Evolutionary conservation across 2,113 vertebrate genomes (phyloP), one percentile per base, ranked within the genome.

Genomic region (Silurus meridionalis): DNA sequence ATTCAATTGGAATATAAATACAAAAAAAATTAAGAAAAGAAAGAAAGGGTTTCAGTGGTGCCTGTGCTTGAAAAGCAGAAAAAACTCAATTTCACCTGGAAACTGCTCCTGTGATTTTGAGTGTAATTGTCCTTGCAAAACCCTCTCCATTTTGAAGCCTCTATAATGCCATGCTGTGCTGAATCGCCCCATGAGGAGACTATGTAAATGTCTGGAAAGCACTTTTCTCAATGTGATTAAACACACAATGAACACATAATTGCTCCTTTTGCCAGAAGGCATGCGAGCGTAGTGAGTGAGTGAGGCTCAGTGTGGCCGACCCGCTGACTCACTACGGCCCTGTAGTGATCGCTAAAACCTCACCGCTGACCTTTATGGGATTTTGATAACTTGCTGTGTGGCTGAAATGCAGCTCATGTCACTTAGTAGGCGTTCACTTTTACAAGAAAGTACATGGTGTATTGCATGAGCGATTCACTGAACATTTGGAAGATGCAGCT

Each of bases 161-260:
- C 11, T 67, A 1, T 52, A 82, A 82, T 17, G 50, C n/a, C 7
- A 5, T 9, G n/a, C 23, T 67, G 19, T 74, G 48, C 9, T 50
- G 46, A 19, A 74, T 23, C n/a, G 81, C 63, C 8, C 8, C 58
- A 25, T 9, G 50, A 53, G 15, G n/a, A n/a, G 80, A 28, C 14
- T 13, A 17, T 52, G 28, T 19, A 19, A 55, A 63, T 37, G n/a
- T 78, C 46, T 52, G 57, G 19, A 46, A 57, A 63, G 6, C 5
- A 5, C 23, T 77, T 28, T 71, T 25, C 58, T 21, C 52, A 23
- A 14, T 57, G 74, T 78, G 46, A 77, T 64, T 85, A 57, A 58
- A 69, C 52, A 63, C 83, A 66, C 55, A 50, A 58, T 77, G n/a
- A 83, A 66, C 8, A n/a, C 19, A 2, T 78, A 77, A 85, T 77